These are phyloP conservation scores for Tupaia tana DNA, from an alignment of 2,113 vertebrate genomes.

Conservation along the genomic window DNA sequence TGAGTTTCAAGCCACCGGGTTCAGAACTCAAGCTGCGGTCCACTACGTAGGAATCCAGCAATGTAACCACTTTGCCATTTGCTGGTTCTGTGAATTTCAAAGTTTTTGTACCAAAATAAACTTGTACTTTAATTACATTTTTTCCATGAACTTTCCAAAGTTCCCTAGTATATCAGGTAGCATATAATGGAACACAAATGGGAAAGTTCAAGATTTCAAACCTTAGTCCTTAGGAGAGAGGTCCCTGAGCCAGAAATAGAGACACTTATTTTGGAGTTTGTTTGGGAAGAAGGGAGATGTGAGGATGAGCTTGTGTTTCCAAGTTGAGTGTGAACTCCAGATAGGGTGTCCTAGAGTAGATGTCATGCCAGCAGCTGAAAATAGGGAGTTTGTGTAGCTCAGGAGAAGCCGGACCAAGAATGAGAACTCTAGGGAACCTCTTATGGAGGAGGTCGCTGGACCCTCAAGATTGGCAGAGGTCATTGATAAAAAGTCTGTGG, in stretches of 20 bases:
- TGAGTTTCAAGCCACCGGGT: too few species aligned
- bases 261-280: rapidly evolving
- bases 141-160: too few species aligned
- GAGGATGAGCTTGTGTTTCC: background rate
- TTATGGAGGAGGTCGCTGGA: background rate
- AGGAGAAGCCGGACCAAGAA: background rate
- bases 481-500: background rate
- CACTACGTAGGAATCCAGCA: too few species aligned
- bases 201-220: background rate
- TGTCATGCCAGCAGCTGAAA: background rate
- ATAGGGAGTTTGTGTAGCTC: background rate
- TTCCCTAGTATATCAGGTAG: background rate
- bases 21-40: too few species aligned
- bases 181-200: background rate
- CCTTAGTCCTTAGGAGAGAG: background rate
- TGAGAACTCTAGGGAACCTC: background rate
- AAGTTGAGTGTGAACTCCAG: background rate
- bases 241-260: background rate
- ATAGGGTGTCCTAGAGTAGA: background rate
- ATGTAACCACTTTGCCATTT: too few species aligned
- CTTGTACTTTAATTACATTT: too few species aligned
- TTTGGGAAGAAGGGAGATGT: background rate
- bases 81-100: too few species aligned
- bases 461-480: background rate
- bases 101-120: too few species aligned